A percentile compares a stretch with the other conserved stretches of the same genome.
These are phyloP conservation scores for Limnephilus marmoratus DNA, from an alignment of 2,888 invertebrate genomes.

Conservation along the genomic window DNA sequence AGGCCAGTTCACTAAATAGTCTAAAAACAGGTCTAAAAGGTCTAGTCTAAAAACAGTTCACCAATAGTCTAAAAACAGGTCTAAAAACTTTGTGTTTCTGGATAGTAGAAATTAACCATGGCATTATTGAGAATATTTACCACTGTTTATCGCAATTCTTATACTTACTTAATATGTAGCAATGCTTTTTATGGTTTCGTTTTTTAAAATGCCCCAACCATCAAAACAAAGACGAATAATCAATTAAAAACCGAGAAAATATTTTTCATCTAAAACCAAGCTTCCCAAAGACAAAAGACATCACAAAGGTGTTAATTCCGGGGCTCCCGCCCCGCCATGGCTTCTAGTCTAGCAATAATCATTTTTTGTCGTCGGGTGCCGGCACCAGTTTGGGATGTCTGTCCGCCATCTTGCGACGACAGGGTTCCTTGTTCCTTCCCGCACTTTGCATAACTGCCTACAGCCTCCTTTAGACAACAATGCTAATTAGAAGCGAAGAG, in stretches of 20 bases:
- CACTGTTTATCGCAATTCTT: too few species aligned
- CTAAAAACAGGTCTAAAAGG: too few species aligned
- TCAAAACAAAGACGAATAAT: background rate
- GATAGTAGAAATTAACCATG: too few species aligned
- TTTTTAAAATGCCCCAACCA: background rate
- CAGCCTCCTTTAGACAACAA: conserved; percentile 60
- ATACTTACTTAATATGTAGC: background rate
- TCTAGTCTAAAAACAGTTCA: too few species aligned
- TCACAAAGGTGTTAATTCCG: background rate
- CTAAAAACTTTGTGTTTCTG: too few species aligned
- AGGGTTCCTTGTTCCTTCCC: conserved; percentile 10
- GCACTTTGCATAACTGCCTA: conserved; percentile 64
- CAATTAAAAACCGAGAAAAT: background rate
- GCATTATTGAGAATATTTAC: too few species aligned
- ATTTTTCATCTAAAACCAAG: background rate
- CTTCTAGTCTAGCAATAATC: background rate
- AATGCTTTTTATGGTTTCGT: too few species aligned
- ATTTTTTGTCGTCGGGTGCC: conserved; percentile 27
- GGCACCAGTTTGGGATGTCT: background rate
- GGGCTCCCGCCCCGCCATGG: background rate
- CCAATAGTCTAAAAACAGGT: too few species aligned
- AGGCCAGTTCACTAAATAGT: too few species aligned
- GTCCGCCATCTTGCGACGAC: conserved; percentile 49
- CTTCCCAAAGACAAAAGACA: background rate
- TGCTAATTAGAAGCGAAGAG: conserved; percentile 63